Evolutionary conservation across 2,888 invertebrate species (phyloP), one percentile per base, ranked within the genome.

Genomic region (Tineola bisselliella): DNA sequence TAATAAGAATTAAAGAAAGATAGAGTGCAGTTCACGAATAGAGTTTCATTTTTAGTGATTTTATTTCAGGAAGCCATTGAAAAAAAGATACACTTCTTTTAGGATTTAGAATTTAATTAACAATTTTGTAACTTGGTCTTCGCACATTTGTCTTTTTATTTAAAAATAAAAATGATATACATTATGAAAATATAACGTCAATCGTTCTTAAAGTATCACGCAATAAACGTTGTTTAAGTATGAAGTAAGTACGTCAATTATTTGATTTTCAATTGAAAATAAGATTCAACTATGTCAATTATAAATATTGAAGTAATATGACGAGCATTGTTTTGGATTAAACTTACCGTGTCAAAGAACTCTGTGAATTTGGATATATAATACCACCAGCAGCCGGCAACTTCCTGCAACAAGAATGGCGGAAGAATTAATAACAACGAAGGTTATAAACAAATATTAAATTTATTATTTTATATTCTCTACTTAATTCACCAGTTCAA

Each of bases 341-440:
- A 33, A 66, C 89, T 87, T 74, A 92, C 91, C 61, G 97, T 97
- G 77, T 98, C 98, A 66, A 95, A 90, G 77, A 97, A 94, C 82
- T 98, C 98, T 62, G 95, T 93, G 79, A 97, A 96, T 81, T 98
- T 98, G 30, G 97, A 96, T 72, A 97, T 90, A 78, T 94, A 97
- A 73, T 97, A 97, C 95, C 94, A 95, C 96, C 96, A 97, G 74
- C 96, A 95, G 33, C 93, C 94, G 38, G 78, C 74, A 3, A 93
- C 94, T 88, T 95, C 94, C 95, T 95, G 86, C 59, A 75, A 81
- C 18, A 44, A 62, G 68, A 38, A 38, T 38, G 3, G 65, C 19
- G 63, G 15, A 48, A 44, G 15, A 48, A 48, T 15, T 48, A 38
- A 6, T 38, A 38, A 38, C 62, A 62, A 54, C 38, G 13, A 52